A percentile compares a stretch with the other conserved stretches of the same genome.
These are phyloP conservation scores for Epinotia demarniana DNA, from an alignment of 2,888 invertebrate genomes.

Conservation along the genomic window DNA sequence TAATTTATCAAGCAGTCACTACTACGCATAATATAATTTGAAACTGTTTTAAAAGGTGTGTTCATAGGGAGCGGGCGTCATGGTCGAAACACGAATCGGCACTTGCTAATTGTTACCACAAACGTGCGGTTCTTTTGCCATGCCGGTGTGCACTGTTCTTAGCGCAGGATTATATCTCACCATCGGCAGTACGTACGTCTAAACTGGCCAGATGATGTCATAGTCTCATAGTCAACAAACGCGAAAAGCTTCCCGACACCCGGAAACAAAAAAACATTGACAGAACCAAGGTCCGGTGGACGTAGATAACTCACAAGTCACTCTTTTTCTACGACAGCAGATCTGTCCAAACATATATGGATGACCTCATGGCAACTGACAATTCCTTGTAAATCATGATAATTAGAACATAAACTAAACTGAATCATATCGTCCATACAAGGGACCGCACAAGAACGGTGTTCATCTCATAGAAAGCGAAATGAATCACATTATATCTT, in stretches of 20 bases:
- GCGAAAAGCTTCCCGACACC: constrained; percentile 65
- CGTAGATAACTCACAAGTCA: constrained; percentile 62
- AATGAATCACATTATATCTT: constrained; percentile 4
- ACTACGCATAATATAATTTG: neutral
- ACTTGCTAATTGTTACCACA: constrained; percentile 66
- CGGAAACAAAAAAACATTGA: constrained; percentile 65
- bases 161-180: constrained; percentile 59
- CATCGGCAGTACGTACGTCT: constrained; percentile 54
- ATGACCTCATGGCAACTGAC: constrained; percentile 53
- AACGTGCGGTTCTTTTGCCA: constrained; percentile 70
- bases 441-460: constrained; percentile 19
- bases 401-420: constrained; percentile 30
- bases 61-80: constrained; percentile 14
- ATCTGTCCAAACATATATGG: constrained; percentile 49
- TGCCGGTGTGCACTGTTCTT: constrained; percentile 69
- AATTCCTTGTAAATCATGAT: constrained; percentile 26
- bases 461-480: constrained; percentile 17
- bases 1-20: constrained; percentile 21
- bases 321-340: constrained; percentile 49
- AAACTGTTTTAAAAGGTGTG: constrained; percentile 17
- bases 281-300: constrained; percentile 55
- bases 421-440: constrained; percentile 24
- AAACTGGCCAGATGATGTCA: constrained; percentile 75
- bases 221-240: constrained; percentile 60
- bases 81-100: constrained; percentile 51